Conservation (phyloP, 2,797 vertebrate species). For the Crocidura indochinensis region DNA sequence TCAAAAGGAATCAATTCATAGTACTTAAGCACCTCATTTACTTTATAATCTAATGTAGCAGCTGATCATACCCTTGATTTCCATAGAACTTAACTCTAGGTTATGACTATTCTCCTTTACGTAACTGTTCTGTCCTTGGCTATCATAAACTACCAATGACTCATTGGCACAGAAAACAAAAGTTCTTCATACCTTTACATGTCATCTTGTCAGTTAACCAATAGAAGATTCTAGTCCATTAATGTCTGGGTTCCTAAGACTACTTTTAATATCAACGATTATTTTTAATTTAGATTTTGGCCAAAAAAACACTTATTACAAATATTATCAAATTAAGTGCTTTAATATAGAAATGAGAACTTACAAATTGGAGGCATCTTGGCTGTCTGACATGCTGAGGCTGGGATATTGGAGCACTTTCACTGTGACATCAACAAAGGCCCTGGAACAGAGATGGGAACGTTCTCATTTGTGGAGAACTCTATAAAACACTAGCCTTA, state of each 20-base stretch:
- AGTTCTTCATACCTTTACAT: neutral
- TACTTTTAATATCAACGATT: constrained; percentile 16
- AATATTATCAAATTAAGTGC: neutral
- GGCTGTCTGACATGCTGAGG: neutral
- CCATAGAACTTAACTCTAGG: neutral
- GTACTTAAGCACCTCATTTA: neutral
- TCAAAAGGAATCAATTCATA: neutral
- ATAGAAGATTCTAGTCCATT: neutral
- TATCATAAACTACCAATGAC: neutral
- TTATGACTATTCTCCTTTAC: constrained; percentile 13
- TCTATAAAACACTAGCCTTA: neutral
- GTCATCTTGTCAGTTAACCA: neutral
- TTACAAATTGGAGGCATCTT: constrained; percentile 17
- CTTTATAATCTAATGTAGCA: neutral
- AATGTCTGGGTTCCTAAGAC: neutral
- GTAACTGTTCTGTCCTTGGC: neutral
- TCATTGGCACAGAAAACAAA: constrained; percentile 24
- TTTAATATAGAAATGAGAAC: constrained; percentile 14
- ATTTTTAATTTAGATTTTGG: neutral
- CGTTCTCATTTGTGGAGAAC: neutral
- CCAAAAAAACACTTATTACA: neutral
- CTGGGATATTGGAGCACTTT: neutral
- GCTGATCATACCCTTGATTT: neutral
- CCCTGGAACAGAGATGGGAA: neutral
- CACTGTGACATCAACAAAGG: neutral